Evolutionary conservation across 2,888 invertebrate genomes (phyloP), one percentile per base, ranked within the genome.

Genomic region (Arrhopalites spinosus): DNA sequence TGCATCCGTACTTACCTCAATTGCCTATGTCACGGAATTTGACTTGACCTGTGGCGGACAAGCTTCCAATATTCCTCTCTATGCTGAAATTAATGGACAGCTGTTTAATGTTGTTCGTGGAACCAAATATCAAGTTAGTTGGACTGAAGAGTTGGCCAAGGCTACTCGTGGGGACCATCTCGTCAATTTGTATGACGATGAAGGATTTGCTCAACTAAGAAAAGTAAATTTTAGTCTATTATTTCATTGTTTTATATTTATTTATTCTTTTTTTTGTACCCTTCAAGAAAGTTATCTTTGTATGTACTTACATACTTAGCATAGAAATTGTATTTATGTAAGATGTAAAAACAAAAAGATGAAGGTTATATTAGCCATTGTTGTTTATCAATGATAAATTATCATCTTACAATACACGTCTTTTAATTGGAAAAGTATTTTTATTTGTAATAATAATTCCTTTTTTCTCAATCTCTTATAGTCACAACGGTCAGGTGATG

Each of bases 21-120:
- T 97, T 81, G 96, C 95, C 0, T 95, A 94, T 86, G 92, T 98
- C 83, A 91, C 93, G 17, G 95, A 97, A 86, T 96, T 98, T 87
- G 89, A 91, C 13, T 87, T 98, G 61, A 91, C 91, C 84, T 98
- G 98, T 83, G 84, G 85, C 77, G 87, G 87, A 83, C 85, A 85
- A 72, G 83, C 86, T 7, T 67, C 53, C 20, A 72, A 73, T 25
- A 76, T 73, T 27, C 68, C 73, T 13, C 20, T 72, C 69, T 76
- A 68, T 20, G 72, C 72, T 81, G 88, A 88, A 25, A 87, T 88
- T 2, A 89, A 89, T 79, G 90, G 89, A 25, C 43, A 74, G 27
- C 74, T 81, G 25, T 64, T 80, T 13, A 80, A 80, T 47, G 80
- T 81, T 27, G 79, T 75, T 43, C 67, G 77, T 1, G 68, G 63